Conservation (phyloP, 1,140 invertebrate species). For the Yoshiicerus persimilis region DNA sequence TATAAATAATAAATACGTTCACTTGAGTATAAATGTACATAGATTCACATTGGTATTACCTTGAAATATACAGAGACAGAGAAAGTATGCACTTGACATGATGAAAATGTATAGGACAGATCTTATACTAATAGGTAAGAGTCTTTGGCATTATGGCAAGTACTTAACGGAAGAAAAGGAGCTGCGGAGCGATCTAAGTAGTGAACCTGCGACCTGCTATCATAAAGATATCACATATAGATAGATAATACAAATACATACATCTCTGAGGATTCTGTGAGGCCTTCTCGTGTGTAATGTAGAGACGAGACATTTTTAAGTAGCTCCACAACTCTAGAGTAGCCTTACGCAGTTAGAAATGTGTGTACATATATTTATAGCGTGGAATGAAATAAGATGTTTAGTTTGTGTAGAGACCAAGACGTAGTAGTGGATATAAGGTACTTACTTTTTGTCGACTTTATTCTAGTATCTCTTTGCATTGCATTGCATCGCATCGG, state of each 20-base stretch:
- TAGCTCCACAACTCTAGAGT: neutral
- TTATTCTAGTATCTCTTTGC: neutral
- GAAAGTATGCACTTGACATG: neutral
- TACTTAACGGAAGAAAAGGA: neutral
- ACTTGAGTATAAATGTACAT: neutral
- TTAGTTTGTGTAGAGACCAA: neutral
- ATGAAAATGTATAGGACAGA: neutral
- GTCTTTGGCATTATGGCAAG: conserved; percentile 18
- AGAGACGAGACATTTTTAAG: neutral
- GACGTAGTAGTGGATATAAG: neutral
- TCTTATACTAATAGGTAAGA: neutral
- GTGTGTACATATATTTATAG: neutral
- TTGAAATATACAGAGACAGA: neutral
- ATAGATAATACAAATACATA: neutral
- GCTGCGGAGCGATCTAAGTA: neutral
- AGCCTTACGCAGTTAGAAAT: neutral
- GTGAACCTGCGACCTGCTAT: neutral
- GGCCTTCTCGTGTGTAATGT: neutral
- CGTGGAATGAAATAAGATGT: neutral
- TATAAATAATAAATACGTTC: neutral
- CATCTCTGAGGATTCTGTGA: neutral
- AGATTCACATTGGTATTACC: neutral
- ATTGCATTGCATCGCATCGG: neutral
- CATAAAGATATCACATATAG: neutral
- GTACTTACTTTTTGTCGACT: neutral